Conservation (phyloP, 2,888 invertebrate genomes). For the Sminthurides aquaticus region DNA sequence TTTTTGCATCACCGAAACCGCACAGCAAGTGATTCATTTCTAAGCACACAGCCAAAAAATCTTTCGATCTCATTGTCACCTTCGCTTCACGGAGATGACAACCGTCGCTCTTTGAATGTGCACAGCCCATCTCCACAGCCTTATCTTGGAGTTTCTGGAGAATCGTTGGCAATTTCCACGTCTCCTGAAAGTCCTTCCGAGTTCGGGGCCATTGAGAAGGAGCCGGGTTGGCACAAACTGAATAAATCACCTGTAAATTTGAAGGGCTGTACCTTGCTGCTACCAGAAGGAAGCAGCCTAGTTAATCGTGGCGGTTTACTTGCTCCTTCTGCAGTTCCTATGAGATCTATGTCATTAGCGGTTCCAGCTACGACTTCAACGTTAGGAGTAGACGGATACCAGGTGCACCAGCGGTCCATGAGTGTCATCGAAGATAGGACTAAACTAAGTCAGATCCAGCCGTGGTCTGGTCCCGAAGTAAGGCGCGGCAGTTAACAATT, state of each 20-base stretch:
- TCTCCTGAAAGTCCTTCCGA: slow-evolving; percentile 27
- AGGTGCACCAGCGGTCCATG: slow-evolving; percentile 25
- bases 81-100: slow-evolving; percentile 22
- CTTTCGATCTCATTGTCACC: slow-evolving; percentile 25
- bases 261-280: background rate
- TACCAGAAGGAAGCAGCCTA: too few relatives aligned
- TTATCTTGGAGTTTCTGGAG: slow-evolving; percentile 25
- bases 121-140: slow-evolving; percentile 21
- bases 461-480: slow-evolving; percentile 24
- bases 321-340: too few relatives aligned
- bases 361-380: slow-evolving; percentile 44
- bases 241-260: background rate
- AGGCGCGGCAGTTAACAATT: too few relatives aligned
- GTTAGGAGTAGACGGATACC: slow-evolving; percentile 27
- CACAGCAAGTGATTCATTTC: slow-evolving; percentile 36
- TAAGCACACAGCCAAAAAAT: slow-evolving; percentile 26
- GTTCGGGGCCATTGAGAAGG: slow-evolving; percentile 23
- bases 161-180: slow-evolving; percentile 27
- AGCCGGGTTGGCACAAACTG: slow-evolving; percentile 12
- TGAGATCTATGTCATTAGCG: slow-evolving; percentile 46
- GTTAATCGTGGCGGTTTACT: background rate
- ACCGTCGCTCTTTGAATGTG: slow-evolving; percentile 17
- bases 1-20: slow-evolving; percentile 23
- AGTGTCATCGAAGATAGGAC: slow-evolving; percentile 9
- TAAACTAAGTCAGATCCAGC: slow-evolving; percentile 20